phyloP scores from a whole-genome alignment of 2,797 vertebrate species.

The Tympanoctomys barrerae region DNA sequence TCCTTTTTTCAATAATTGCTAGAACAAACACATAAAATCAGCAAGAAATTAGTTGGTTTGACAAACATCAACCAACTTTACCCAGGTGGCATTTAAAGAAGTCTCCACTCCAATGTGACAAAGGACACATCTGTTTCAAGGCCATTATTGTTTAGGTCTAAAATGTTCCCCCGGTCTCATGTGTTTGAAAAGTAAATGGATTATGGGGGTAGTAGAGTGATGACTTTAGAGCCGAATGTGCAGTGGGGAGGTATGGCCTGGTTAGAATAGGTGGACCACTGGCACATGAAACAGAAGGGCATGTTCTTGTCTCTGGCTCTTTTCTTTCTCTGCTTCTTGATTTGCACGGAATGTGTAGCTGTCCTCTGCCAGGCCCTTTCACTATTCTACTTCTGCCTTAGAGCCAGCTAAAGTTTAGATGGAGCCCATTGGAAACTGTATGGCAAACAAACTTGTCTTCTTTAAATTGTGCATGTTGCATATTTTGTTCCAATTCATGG shows the following conservation, averaged over 20 bases:
- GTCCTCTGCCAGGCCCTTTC: background rate
- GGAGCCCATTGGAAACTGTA: background rate
- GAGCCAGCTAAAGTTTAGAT: background rate
- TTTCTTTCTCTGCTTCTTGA: background rate
- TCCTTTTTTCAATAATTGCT: background rate
- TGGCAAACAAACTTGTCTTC: background rate
- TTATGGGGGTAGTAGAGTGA: background rate
- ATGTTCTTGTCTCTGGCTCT: background rate
- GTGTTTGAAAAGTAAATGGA: background rate
- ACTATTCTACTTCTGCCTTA: background rate
- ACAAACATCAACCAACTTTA: background rate
- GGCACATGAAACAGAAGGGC: background rate
- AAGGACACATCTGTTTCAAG: constrained; percentile 1
- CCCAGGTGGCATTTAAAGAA: background rate
- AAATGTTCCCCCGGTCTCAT: background rate
- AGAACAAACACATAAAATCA: background rate
- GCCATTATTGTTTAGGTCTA: background rate
- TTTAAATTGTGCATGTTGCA: background rate
- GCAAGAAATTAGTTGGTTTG: background rate
- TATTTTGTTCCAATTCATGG: background rate
- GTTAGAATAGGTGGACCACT: background rate
- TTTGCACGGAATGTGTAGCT: background rate
- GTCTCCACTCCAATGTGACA: background rate
- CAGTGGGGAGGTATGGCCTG: background rate
- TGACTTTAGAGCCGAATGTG: background rate